Percentiles rank a stretch among this genome's conserved stretches.
phyloP scores from a whole-genome alignment of 2,113 vertebrate genomes.

The Dromaius novaehollandiae region DNA sequence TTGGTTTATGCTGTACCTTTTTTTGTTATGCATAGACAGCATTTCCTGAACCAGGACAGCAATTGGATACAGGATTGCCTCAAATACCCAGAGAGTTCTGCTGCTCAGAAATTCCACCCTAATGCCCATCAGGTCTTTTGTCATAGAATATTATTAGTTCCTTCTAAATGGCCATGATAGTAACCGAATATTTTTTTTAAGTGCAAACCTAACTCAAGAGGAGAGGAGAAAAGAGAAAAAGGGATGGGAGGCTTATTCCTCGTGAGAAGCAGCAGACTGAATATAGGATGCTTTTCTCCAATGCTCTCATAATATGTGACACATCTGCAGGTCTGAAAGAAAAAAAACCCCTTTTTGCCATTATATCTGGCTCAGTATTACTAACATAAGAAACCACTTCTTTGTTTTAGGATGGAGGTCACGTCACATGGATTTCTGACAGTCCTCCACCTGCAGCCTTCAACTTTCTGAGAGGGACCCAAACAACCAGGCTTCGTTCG shows the following conservation, averaged over 20 bases:
- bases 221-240: background rate
- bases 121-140: background rate
- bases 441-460: background rate
- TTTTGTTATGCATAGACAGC: conserved; percentile 23
- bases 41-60: background rate
- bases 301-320: background rate
- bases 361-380: background rate
- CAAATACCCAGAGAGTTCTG: background rate
- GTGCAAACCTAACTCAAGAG: background rate
- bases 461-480: background rate
- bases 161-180: background rate
- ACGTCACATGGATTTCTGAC: background rate
- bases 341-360: background rate
- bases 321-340: background rate
- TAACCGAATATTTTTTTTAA: background rate
- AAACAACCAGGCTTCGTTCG: background rate
- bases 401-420: background rate
- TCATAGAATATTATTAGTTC: conserved; percentile 31
- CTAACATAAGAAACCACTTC: background rate
- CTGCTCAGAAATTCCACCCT: conserved; percentile 22
- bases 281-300: background rate
- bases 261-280: background rate
- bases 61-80: conserved; percentile 19
- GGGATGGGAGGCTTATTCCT: background rate
- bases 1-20: conserved; percentile 32